Conservation (phyloP, 2,888 invertebrate species). For the Ganaspis brasiliensis region DNA sequence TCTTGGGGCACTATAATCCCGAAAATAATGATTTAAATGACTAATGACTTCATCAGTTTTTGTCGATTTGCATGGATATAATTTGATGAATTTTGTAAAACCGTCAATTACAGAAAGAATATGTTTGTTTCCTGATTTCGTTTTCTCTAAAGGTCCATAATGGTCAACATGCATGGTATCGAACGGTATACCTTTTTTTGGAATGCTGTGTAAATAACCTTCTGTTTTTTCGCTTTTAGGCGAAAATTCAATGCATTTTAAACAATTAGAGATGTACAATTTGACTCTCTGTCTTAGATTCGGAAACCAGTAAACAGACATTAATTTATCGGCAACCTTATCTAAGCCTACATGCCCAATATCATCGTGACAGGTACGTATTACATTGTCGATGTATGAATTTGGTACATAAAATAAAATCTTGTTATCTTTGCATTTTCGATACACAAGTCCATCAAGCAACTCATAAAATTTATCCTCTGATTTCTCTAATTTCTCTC, state of each 20-base stretch:
- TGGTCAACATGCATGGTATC: neutral
- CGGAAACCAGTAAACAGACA: slow-evolving; percentile 65
- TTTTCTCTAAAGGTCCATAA: neutral
- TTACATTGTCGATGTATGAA: no score
- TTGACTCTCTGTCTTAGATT: slow-evolving; percentile 58
- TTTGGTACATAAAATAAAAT: no score
- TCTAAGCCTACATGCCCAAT: no score
- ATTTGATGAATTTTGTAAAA: neutral
- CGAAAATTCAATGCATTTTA: slow-evolving; percentile 67
- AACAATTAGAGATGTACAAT: slow-evolving; percentile 66
- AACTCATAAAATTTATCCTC: no score
- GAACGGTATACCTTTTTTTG: neutral
- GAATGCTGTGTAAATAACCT: neutral
- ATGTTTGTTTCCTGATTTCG: neutral
- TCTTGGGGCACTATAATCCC: neutral
- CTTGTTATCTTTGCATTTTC: no score
- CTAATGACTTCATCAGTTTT: neutral
- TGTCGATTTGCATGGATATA: neutral
- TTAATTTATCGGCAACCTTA: no score
- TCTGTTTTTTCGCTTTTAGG: slow-evolving; percentile 13
- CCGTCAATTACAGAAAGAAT: neutral
- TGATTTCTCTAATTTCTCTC: no score
- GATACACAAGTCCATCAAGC: no score
- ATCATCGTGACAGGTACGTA: no score
- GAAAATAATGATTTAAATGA: neutral